These are phyloP conservation scores for Crypturellus undulatus DNA, from an alignment of 2,113 vertebrate genomes.

Conservation along the genomic window DNA sequence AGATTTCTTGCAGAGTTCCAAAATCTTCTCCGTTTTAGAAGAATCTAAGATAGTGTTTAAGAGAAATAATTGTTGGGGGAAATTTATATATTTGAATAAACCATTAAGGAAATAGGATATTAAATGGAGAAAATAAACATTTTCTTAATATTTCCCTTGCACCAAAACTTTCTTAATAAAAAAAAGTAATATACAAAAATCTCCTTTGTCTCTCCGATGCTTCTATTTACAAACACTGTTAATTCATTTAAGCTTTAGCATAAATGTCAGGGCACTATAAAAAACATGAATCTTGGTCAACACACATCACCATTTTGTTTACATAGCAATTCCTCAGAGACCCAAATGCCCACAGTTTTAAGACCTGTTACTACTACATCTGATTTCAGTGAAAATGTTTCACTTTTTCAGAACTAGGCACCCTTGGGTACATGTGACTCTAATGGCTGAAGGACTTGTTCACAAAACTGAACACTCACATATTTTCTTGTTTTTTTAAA, in stretches of 20 bases:
- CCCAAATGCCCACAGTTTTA: not conserved
- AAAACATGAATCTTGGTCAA: conserved; percentile 18
- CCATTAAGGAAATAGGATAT: not conserved
- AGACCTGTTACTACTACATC: conserved; percentile 37
- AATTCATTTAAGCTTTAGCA: not conserved
- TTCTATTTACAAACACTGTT: not conserved
- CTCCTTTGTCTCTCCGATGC: not conserved
- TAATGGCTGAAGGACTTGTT: conserved; percentile 47
- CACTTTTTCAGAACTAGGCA: conserved; percentile 24
- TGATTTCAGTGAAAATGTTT: conserved; percentile 68
- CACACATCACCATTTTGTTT: not conserved
- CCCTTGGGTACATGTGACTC: conserved; percentile 62
- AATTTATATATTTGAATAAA: not conserved
- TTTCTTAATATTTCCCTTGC: not conserved
- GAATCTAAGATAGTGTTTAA: not conserved
- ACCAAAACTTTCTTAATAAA: not conserved
- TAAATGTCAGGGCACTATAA: conserved; percentile 3
- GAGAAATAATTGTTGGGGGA: not conserved
- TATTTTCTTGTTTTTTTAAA: not conserved
- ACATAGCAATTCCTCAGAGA: conserved; percentile 4
- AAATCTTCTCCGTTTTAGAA: not conserved
- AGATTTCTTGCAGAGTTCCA: not conserved
- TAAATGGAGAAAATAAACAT: not conserved
- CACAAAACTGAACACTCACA: conserved; percentile 10
- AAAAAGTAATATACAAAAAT: not conserved